Base-by-base conservation (phyloP, 2,888 invertebrate species). In the Sesia apiformis region DNA sequence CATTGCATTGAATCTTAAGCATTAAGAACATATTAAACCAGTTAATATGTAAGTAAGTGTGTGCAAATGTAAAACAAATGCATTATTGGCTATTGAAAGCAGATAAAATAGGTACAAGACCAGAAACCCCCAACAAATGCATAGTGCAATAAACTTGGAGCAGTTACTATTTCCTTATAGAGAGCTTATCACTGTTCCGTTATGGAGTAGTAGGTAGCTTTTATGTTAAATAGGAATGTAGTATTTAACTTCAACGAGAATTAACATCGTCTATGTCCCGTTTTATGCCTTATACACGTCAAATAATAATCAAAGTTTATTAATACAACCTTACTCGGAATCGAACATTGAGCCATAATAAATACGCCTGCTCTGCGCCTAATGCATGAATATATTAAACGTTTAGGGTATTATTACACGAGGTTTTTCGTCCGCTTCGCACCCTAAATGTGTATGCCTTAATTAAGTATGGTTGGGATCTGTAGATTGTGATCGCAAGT, bases 361-460 rank as follows among this genome's bases (percentile, higher is more conserved):
- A 54, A 39, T 6, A 39, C 39, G 23, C 41, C 39, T 53, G 60
- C 59, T 61, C 60, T 66, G 62, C 61, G 56, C 51, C 56, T 63
- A 64, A 66, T 58, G 61, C 60, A 61, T 56, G 58, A 63, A 59
- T 68, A 62, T 61, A 63, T 69, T 60, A 61, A 63, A 59, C 62
- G 57, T 59, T 59, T 59, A 54, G 57, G 60, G 57, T 69, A 70
- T 74, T 72, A 74, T 73, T 72, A 72, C 65, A 65, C 53, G 65
- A 67, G 60, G 63, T 70, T 74, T 76, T 76, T 72, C 73, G 68
- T 78, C 69, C 68, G 70, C 69, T 76, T 78, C 68, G 76, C 78
- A 77, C 80, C 80, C 82, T 72, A 79, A 78, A 75, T 70, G 64
- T 74, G 69, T 74, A 75, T 66, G 69, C 76, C 72, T 78, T 81